Percentiles rank a stretch among this genome's conserved stretches.
phyloP scores from a whole-genome alignment of 2,797 vertebrate species.

The Argyrosomus regius region DNA sequence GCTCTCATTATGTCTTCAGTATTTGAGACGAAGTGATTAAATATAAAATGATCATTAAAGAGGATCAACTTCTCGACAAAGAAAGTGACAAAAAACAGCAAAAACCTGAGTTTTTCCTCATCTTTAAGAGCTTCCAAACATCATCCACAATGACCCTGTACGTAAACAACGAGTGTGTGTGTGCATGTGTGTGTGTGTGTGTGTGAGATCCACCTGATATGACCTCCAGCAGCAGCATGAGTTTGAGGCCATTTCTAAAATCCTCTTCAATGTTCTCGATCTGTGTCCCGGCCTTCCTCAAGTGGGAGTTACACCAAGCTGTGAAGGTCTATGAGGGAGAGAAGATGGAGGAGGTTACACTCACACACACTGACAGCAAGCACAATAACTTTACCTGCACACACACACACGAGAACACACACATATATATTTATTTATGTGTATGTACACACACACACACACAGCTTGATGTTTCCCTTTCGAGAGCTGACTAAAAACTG shows the following conservation, averaged over 20 bases:
- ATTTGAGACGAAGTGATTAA: background rate
- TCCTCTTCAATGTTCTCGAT: constrained; percentile 95
- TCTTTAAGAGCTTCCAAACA: background rate
- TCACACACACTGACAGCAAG: constrained; percentile 17
- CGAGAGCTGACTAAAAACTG: constrained; percentile 25
- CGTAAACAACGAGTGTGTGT: background rate
- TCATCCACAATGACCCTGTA: background rate
- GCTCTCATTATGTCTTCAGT: background rate
- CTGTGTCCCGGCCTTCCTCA: constrained; percentile 93
- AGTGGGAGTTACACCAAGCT: constrained; percentile 95
- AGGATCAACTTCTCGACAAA: background rate
- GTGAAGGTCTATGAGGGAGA: constrained; percentile 87
- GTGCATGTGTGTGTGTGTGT: constrained; percentile 1
- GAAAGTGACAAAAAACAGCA: background rate
- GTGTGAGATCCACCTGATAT: constrained; percentile 86
- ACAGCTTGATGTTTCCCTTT: background rate
- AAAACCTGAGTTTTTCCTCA: background rate
- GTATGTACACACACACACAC: background rate
- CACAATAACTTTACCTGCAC: constrained; percentile 13
- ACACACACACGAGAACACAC: background rate
- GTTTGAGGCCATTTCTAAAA: constrained; percentile 93
- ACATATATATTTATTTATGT: no score
- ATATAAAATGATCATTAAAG: background rate
- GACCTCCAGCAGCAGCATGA: constrained; percentile 95
- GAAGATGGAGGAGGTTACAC: constrained; percentile 21